Evolutionary conservation across 2,797 vertebrate genomes (phyloP), one percentile per base, ranked within the genome.

Genomic region (Buphagus erythrorhynchus): DNA sequence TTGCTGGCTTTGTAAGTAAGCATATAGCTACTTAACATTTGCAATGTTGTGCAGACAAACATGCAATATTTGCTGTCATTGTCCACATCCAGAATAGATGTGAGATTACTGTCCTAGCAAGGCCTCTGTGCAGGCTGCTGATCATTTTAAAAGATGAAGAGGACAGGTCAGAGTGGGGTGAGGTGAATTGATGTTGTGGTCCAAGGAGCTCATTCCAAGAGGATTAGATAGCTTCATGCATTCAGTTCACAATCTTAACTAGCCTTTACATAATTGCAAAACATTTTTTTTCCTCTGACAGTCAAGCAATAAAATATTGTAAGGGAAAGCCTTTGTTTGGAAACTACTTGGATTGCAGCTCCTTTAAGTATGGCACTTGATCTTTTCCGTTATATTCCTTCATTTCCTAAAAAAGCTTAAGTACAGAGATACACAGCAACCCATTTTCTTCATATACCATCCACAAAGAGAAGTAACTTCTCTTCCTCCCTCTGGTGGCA

Each of bases 401-500:
- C 36, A 69, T 36, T 76, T 95, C 55, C 52, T 40, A 62, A 33
- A 19, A 21, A 76, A 89, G 29, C 48, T 63, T 9, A 63, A 59
- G 8, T 26, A 45, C 38, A 51, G 16, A 91, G 18, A 51, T 6
- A 46, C 13, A 51, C 8, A 74, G 42, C 61, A 86, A 92, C 49
- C 13, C 25, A 15, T 40, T 75, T 87, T 33, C 49, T 49, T 55
- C 62, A 68, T 6, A 24, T 0, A 31, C 16, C 35, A 42, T 6
- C 54, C 68, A 40, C n/a, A 72, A 29, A 10, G 57, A 33, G 15
- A 61, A 86, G 3, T 10, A 49, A 74, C 52, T 49, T 77, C 80
- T 90, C 90, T 85, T 88, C 43, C 89, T 84, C 95, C 96, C 94
- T 90, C 95, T 95, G 75, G 66, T 78, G 95, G 95, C 74, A 80